These are phyloP conservation scores for Holothuria glaberrima DNA, from an alignment of 35 echinoderm and acorn worm genomes.

Conservation along the genomic window DNA sequence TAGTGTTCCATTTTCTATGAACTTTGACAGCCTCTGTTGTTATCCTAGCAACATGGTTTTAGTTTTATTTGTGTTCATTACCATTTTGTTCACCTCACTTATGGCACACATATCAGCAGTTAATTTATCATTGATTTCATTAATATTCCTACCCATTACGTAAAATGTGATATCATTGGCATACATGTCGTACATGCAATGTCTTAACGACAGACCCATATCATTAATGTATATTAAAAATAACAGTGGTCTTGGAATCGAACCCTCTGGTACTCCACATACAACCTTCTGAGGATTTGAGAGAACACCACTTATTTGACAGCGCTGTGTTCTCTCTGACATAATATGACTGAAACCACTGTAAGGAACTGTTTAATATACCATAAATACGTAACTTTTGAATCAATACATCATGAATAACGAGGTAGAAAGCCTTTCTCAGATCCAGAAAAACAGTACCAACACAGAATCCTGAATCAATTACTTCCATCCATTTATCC, in stretches of 20 bases:
- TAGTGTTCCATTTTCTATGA: background rate
- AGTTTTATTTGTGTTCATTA: slow-evolving; percentile 12
- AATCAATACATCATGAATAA: slow-evolving; percentile 1
- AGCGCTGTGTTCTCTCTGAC: slow-evolving; percentile 5
- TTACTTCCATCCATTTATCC: slow-evolving; percentile 23
- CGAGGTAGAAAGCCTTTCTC: background rate
- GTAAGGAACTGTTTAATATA: background rate
- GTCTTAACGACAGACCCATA: too few species aligned
- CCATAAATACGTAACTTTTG: background rate
- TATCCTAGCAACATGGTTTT: slow-evolving; percentile 32
- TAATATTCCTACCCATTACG: background rate
- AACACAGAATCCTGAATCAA: slow-evolving; percentile 1
- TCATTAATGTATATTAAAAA: background rate
- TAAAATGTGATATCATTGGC: background rate
- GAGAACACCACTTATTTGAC: too few species aligned
- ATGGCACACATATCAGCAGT: too few species aligned
- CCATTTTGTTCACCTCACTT: slow-evolving; percentile 27
- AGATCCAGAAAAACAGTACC: slow-evolving; percentile 17
- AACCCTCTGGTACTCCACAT: background rate
- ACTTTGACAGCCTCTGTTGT: background rate
- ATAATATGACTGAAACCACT: background rate
- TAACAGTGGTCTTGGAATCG: background rate
- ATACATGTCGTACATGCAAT: background rate
- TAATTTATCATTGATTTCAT: too few species aligned
- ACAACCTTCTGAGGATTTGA: too few species aligned